Evolutionary conservation across 2,113 vertebrate genomes (phyloP), one percentile per base, ranked within the genome.

Genomic region (Neomonachus schauinslandi): DNA sequence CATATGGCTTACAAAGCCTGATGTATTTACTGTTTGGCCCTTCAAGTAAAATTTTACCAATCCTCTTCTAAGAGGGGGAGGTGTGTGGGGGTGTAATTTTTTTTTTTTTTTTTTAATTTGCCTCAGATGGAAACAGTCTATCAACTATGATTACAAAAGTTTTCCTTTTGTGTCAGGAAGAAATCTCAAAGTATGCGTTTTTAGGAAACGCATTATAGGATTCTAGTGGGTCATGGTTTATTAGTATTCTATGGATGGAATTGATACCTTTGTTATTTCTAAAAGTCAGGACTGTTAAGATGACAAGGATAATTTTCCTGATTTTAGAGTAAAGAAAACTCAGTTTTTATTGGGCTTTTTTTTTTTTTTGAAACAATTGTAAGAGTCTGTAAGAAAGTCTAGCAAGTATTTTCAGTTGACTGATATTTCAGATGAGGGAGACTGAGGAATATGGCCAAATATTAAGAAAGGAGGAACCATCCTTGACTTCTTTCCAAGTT

Each of bases 391-490:
- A 76, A 49, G 21, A 89, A 92, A 92, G 31, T 97, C 15, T 71
- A 63, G 77, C 22, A 92, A 1, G 51, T 88, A 24, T 71, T 88
- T 91, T 65, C 36, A 89, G 8, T 89, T 94, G 42, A 71, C 79
- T 83, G 63, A 14, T 83, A 85, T 51, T 85, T 82, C 31, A 94
- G 31, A 72, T 81, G 33, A 49, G 49, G 82, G 59, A 88, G 53
- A 82, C 22, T 77, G 81, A 97, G 33, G 46, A 93, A 63, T 94
- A 46, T 61, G 74, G 53, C 57, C 65, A 87, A 42, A 36, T 91
- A 49, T 72, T 82, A 76, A 92, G 76, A 87, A 76, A 33, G 55
- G 4, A 69, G 86, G 7, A 85, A 77, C 9, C 24, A 71, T 65
- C 33, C 91, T 92, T 89, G 59, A 74, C 18, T 31, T 36, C 7